These are phyloP conservation scores for Muntiacus reevesi DNA, from an alignment of 2,113 vertebrate species.

Conservation along the genomic window DNA sequence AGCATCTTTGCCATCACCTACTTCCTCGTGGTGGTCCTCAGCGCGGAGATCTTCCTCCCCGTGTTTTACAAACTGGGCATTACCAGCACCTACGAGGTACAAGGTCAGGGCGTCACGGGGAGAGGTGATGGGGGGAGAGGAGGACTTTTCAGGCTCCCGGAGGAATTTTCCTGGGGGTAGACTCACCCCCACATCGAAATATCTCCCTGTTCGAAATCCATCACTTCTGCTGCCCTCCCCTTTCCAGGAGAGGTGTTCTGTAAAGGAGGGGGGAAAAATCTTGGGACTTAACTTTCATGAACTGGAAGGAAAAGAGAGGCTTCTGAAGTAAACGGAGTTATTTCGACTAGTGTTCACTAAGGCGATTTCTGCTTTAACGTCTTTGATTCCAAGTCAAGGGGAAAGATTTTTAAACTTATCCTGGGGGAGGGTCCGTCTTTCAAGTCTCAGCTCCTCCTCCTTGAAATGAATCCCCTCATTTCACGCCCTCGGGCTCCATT, in stretches of 20 bases:
- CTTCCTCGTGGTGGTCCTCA: slow-evolving; percentile 82
- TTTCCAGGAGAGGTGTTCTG: neutral
- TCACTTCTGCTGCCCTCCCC: neutral
- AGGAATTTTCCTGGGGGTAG: neutral
- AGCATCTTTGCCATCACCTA: slow-evolving; percentile 86
- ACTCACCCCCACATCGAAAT: rapidly evolving
- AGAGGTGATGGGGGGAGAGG: neutral
- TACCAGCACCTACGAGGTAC: slow-evolving; percentile 93
- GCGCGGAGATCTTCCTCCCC: slow-evolving; percentile 92
- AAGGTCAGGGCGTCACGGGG: neutral
- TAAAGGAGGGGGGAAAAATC: neutral
- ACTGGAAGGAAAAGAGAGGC: neutral
- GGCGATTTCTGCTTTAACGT: neutral
- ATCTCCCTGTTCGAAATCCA: neutral
- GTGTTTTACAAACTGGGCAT: slow-evolving; percentile 94
- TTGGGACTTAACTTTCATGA: neutral
- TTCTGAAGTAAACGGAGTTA: neutral
- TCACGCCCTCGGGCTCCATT: neutral
- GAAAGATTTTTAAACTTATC: neutral
- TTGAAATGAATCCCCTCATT: neutral
- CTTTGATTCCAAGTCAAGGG: neutral
- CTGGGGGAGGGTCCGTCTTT: rapidly evolving
- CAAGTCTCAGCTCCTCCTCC: neutral
- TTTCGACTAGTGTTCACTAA: neutral
- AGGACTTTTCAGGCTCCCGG: neutral